phyloP scores from a whole-genome alignment of 1,140 invertebrate species.

The Colletes gigas region DNA sequence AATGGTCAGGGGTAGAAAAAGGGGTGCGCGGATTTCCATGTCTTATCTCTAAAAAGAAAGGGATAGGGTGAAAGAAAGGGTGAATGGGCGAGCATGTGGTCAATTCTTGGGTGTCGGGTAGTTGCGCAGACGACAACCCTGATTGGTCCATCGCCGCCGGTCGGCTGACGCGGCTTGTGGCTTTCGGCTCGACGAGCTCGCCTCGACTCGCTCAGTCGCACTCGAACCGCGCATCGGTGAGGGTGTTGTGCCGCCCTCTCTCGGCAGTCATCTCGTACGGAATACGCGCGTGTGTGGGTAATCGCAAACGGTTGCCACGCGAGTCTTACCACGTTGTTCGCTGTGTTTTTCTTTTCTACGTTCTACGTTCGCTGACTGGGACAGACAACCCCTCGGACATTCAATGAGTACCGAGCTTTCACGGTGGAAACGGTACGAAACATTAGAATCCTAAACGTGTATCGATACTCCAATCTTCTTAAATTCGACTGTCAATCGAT shows the following conservation, averaged over 20 bases:
- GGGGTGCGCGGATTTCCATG: neutral
- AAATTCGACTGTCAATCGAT: neutral
- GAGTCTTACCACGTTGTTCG: conserved; percentile 50
- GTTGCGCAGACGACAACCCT: conserved; percentile 70
- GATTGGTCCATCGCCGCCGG: conserved; percentile 71
- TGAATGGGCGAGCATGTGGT: conserved; percentile 65
- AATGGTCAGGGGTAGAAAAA: neutral
- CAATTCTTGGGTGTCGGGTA: conserved; percentile 70
- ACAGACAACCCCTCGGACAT: neutral
- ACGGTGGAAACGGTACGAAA: neutral
- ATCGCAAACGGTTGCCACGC: conserved; percentile 31
- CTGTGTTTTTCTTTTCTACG: neutral
- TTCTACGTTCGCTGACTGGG: conserved; percentile 3
- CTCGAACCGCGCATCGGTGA: conserved; percentile 78
- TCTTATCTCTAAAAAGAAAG: neutral
- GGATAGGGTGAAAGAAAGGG: conserved; percentile 2
- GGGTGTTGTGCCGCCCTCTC: conserved; percentile 62
- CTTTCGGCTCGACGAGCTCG: conserved; percentile 66
- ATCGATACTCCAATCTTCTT: too few species aligned
- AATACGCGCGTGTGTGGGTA: conserved; percentile 62
- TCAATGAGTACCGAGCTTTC: neutral
- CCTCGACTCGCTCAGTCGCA: conserved; percentile 75
- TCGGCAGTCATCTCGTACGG: conserved; percentile 28
- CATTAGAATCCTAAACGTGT: neutral
- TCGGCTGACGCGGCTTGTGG: conserved; percentile 70